Evolutionary conservation across 1,140 invertebrate genomes (phyloP), one percentile per base, ranked within the genome.

Genomic region (Ips typographus): DNA sequence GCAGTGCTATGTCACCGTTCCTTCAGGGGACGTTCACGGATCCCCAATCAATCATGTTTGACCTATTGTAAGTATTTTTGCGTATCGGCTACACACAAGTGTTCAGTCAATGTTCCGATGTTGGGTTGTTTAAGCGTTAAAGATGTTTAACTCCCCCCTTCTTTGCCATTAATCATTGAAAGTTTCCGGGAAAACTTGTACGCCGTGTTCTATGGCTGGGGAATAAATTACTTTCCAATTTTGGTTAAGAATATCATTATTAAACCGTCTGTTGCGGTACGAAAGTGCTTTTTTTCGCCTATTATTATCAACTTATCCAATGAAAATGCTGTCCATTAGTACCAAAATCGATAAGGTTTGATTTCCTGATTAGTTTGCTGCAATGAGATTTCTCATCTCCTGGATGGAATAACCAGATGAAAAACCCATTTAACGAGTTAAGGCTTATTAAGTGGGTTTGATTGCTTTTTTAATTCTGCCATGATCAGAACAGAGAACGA

Each of bases 1-100:
- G 63, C 77, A 80, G 68, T 77, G 80, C 73, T 77, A 82, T 77
- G 77, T 80, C 64, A 78, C 77, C 58, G 77, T 77, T 41, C 73
- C 76, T 40, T 73, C 76, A 60, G 74, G 70, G 6, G 72, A 74
- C 42, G 62, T 78, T 6, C 74, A 75, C 43, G 72, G 69, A 59
- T 72, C 78, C 40, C 79, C 79, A 56, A 76, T 81, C 69, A 78
- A 80, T 70, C 78, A 81, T 69, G 80, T 81, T 56, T 81, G 75
- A 72, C 52, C 22, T 38, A 73, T 53, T 52, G 73, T 76, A 70
- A 55, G 74, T 75, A 70, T 7, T 2, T 22, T 22, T 22, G 22
- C 22, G 22, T 22, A 22, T 22, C 22, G 22, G 22, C 22, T 22
- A 22, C 22, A 22, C 22, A 22, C 22, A 22, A 22, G 22, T 22